A percentile compares a stretch with the other conserved stretches of the same genome.
These are phyloP conservation scores for Megalonaias nervosa DNA, from an alignment of 1,140 invertebrate species.

Conservation along the genomic window DNA sequence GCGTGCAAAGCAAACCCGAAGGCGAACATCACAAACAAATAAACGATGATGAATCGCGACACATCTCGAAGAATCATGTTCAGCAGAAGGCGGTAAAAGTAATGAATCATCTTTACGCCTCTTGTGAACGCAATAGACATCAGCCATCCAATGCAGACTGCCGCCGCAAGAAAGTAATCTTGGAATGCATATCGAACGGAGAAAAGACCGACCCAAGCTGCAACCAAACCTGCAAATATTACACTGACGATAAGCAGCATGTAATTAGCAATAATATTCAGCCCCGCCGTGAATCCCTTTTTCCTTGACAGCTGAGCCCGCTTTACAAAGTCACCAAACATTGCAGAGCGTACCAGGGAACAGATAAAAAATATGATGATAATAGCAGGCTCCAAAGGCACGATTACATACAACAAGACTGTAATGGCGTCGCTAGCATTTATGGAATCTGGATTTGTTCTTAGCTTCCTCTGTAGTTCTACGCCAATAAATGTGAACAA, in stretches of 20 bases:
- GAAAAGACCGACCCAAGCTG: constrained; percentile 54
- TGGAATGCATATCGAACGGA: constrained; percentile 37
- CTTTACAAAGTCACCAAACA: constrained; percentile 15
- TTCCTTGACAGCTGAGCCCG: constrained; percentile 12
- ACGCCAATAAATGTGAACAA: constrained; percentile 48
- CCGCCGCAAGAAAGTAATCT: constrained; percentile 55
- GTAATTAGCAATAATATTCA: constrained; percentile 26
- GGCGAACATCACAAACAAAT: constrained; percentile 60
- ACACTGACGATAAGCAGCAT: constrained; percentile 34
- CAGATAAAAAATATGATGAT: constrained; percentile 43
- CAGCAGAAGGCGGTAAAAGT: constrained; percentile 63
- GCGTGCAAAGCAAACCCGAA: constrained; percentile 62
- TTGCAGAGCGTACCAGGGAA: background rate
- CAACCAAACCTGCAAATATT: constrained; percentile 44
- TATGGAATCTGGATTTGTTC: constrained; percentile 23
- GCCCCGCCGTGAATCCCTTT: background rate
- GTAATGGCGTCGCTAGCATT: constrained; percentile 19
- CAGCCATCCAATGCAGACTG: constrained; percentile 63
- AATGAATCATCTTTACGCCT: constrained; percentile 61
- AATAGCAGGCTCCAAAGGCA: constrained; percentile 49
- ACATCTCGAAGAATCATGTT: constrained; percentile 64
- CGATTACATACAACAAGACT: constrained; percentile 41
- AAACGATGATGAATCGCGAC: constrained; percentile 61
- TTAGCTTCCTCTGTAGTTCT: constrained; percentile 28
- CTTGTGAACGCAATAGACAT: constrained; percentile 59